Conservation (phyloP, 1,140 invertebrate species). For the Ceratoteleas bidentatus region DNA sequence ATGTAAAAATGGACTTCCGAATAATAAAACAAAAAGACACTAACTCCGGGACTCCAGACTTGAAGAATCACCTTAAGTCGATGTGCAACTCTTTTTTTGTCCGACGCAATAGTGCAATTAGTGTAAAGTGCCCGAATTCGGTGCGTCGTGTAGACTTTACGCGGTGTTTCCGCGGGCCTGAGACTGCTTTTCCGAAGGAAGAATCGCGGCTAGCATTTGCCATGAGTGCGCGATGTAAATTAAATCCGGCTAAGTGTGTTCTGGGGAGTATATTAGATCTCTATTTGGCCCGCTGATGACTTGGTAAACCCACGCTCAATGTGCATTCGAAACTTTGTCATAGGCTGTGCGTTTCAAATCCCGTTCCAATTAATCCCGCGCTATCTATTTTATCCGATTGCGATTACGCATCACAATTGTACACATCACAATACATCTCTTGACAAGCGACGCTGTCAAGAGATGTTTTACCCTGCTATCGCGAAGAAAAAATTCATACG, state of each 20-base stretch:
- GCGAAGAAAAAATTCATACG: not conserved
- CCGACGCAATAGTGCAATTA: conserved; percentile 72
- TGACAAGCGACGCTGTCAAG: no score
- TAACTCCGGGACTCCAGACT: no score
- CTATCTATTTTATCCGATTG: conserved; percentile 26
- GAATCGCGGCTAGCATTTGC: conserved; percentile 57
- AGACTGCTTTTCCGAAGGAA: conserved; percentile 55
- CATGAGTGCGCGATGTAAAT: conserved; percentile 71
- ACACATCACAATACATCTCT: no score
- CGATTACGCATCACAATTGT: not conserved
- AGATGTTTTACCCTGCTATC: no score
- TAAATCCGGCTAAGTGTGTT: conserved; percentile 78
- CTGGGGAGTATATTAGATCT: conserved; percentile 77
- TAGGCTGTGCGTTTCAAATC: conserved; percentile 41
- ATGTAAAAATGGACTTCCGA: no score
- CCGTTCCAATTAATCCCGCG: conserved; percentile 41
- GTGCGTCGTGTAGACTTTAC: conserved; percentile 39
- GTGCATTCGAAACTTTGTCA: conserved; percentile 51
- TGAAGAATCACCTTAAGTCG: no score
- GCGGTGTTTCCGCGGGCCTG: conserved; percentile 26
- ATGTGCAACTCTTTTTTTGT: conserved; percentile 42
- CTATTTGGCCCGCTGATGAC: conserved; percentile 61
- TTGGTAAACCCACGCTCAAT: conserved; percentile 61
- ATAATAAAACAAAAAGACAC: no score
- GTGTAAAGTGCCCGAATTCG: conserved; percentile 70